Base-by-base conservation (phyloP, 2,888 invertebrate species). In the Hypsopygia costalis region DNA sequence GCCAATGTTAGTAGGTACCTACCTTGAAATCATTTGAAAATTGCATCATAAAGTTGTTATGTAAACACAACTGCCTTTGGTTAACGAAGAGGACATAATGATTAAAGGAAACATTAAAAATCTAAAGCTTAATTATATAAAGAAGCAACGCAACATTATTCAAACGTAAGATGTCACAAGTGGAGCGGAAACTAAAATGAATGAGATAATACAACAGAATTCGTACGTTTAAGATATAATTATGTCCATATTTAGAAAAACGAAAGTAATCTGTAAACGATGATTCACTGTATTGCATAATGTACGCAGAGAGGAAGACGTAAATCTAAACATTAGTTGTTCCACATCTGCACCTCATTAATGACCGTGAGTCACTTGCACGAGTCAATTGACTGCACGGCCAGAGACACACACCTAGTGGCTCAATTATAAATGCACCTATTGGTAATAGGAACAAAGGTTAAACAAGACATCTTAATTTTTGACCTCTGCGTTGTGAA, bases 331-430 rank as follows among this genome's bases (percentile, higher is more conserved):
- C 31, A 11, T 36, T 36, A n/a, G n/a, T n/a, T 47, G 54, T 51
- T 56, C 59, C 58, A 62, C 68, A 63, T 72, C 70, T 73, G 69
- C 68, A 73, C 68, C 59, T 70, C 68, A 70, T 79, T 78, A 76
- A 62, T 58, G 62, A 58, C 49, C 48, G 12, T 80, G 75, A 79
- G 53, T 85, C 81, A 81, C 50, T n/a, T 69, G 55, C 68, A 73
- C 58, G 62, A 70, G 80, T 76, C 76, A 83, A 82, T 80, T 85
- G 69, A 64, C 63, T 64, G 57, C 58, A 59, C 43, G 55, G 55
- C 62, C 62, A 53, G 49, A 52, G 51, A 58, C 59, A 56, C 57
- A 59, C 53, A 55, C 47, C 52, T 52, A 57, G 49, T 10, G 25
- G n/a, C 20, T 31, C 31, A 39, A 39, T 39, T 39, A 31, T 7